A percentile compares a stretch with the other conserved stretches of the same genome.
Evolutionary conservation across 2,888 invertebrate species (phyloP).

Genomic region (Conchocele bisecta): DNA sequence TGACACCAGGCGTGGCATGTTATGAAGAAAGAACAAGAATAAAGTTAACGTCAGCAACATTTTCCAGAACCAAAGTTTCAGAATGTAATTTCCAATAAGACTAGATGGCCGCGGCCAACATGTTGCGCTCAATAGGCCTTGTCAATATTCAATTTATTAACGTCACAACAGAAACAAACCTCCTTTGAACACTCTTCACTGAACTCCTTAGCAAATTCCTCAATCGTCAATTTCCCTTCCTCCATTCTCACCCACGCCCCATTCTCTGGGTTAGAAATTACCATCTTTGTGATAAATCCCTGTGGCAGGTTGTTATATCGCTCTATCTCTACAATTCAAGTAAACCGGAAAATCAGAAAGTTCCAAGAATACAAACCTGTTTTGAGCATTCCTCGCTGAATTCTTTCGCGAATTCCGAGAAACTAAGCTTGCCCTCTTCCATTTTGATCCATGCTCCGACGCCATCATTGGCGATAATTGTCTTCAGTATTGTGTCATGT

Average conservation of each 20-base stretch:
- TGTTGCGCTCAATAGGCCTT: too few relatives aligned
- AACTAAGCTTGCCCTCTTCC: constrained; percentile 81
- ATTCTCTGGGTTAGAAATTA: constrained; percentile 68
- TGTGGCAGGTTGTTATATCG: constrained; percentile 65
- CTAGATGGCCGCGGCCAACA: too few relatives aligned
- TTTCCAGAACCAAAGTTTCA: too few relatives aligned
- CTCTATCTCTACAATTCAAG: constrained; percentile 74
- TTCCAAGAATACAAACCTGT: too few relatives aligned
- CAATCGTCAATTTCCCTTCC: constrained; percentile 78
- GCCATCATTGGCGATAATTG: constrained; percentile 71
- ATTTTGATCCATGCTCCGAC: constrained; percentile 77
- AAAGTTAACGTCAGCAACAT: too few relatives aligned
- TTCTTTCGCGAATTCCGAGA: constrained; percentile 79
- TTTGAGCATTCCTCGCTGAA: constrained; percentile 81
- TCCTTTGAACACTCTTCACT: constrained; percentile 80
- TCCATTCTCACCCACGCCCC: constrained; percentile 81
- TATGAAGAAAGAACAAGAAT: too few relatives aligned
- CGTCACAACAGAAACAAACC: too few relatives aligned
- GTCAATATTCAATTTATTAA: too few relatives aligned
- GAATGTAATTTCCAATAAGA: too few relatives aligned
- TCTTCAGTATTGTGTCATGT: constrained; percentile 72
- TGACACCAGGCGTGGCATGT: too few relatives aligned
- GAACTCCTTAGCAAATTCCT: constrained; percentile 81
- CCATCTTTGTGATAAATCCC: constrained; percentile 76
- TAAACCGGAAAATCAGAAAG: too few relatives aligned